Base-by-base conservation (phyloP, 1,140 invertebrate genomes). In the Meloidogyne exigua region DNA sequence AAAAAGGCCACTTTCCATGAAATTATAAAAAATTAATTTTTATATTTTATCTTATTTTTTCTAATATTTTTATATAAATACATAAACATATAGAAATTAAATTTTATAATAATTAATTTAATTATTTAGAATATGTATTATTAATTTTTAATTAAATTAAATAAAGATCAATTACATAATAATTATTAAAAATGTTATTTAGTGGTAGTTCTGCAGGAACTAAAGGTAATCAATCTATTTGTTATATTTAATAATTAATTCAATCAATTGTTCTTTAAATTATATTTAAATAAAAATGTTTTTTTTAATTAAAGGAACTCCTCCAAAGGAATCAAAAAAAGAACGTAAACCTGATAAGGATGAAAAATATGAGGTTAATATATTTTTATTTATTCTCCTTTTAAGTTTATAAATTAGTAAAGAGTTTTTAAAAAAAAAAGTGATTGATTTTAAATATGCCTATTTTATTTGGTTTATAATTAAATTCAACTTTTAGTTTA, bases 321-420 rank as follows among this genome's bases (percentile, higher is more conserved):
- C 72, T 7, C 72, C 72, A 73, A 73, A 75, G 25, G 76, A 77
- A 64, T 44, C 70, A 15, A 70, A 74, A 72, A 77, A 68, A 39
- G 76, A 77, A 21, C 76, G 76, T 62, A 77, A 77, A 39, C 57
- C 68, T 1, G 69, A 77, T 68, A 77, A 23, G 57, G 63, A 21
- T 28, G 74, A 75, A 57, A 64, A 64, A 66, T 75, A 77, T 36
- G 63, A 76, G 63, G 62, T 76, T 18, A 65, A 32, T 11, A 18
- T 25, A 28, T 25, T 15, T 83, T 73, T 64, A 87, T 81, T 25
- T 2, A 69, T 69, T 21, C n/a, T n/a, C n/a, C n/a, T n/a, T n/a
- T n/a, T n/a, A n/a, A n/a, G n/a, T n/a, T n/a, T n/a, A n/a, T n/a
- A n/a, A n/a, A n/a, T n/a, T n/a, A n/a, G n/a, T n/a, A n/a, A n/a